Evolutionary conservation across 2,888 invertebrate genomes (phyloP), one percentile per base, ranked within the genome.

Genomic region (Drosophila maculinotata): DNA sequence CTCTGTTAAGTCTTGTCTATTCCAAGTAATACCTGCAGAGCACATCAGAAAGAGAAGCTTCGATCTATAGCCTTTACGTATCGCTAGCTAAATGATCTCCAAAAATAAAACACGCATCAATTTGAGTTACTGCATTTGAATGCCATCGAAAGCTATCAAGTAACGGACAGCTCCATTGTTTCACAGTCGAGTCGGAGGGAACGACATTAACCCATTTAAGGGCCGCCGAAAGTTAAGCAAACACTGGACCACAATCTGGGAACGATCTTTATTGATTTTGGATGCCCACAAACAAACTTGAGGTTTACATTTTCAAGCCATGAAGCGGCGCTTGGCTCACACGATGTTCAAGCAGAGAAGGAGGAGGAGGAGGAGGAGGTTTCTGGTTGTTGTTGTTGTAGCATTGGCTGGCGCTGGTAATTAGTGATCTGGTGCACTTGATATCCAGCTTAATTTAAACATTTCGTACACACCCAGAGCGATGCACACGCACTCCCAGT

Each of bases 371-470:
- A 8, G 2, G 25, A 26, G 3, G 0, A n/a, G 9, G 6, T 28
- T 20, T 20, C 9, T 12, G n/a, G 44, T 33, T 23, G 15, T 15
- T 14, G 33, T 20, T 52, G n/a, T 41, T 47, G 36, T 31, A 12
- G 62, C 56, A 41, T 57, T 41, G 75, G 78, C 85, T 84, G 85
- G 85, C 88, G 87, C 85, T 85, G 85, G 88, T 89, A 89, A 89
- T 89, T 89, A 89, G 90, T 84, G 90, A 89, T 89, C 89, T 89
- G 89, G 89, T 89, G 90, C 89, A 89, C 89, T 89, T 89, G 90
- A 89, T 89, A 89, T 79, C 83, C 78, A 80, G 86, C 89, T 89
- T 85, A 87, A 85, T 85, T 85, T 85, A 85, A 87, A 87, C 84
- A 85, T 85, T 85, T 86, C 79, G 85, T 85, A 84, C 83, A 87